These are phyloP conservation scores for Drosophila carrolli DNA, from an alignment of 1,140 invertebrate genomes.

Conservation along the genomic window DNA sequence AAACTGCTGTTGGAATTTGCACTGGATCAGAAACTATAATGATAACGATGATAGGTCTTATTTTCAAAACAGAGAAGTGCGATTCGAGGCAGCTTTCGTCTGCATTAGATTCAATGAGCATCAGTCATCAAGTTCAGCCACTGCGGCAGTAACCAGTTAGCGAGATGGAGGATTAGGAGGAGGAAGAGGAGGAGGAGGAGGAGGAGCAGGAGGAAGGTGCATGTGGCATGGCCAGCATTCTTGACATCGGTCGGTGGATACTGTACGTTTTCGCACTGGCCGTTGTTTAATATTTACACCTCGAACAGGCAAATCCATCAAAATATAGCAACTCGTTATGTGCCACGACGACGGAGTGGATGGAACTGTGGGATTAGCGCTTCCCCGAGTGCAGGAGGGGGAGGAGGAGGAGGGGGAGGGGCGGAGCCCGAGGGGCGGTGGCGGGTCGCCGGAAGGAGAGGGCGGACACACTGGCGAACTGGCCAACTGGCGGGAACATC, in stretches of 20 bases:
- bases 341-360: constrained; percentile 28
- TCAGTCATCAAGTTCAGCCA: constrained; percentile 53
- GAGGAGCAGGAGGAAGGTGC: constrained; percentile 9
- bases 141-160: constrained; percentile 31
- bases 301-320: constrained; percentile 74
- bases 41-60: constrained; percentile 1
- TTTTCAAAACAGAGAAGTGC: constrained; percentile 5
- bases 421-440: constrained; percentile 14
- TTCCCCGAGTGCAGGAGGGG: constrained; percentile 17
- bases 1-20: neutral
- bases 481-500: constrained; percentile 26
- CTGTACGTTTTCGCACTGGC: constrained; percentile 72
- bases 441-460: constrained; percentile 19
- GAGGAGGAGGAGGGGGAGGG: constrained; percentile 21
- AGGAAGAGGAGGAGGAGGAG: neutral
- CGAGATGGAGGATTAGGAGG: constrained; percentile 6
- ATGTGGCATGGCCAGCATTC: constrained; percentile 1
- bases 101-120: constrained; percentile 59
- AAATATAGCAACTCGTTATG: constrained; percentile 77
- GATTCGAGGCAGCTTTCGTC: constrained; percentile 34
- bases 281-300: constrained; percentile 80
- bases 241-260: constrained; percentile 14
- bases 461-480: constrained; percentile 55
- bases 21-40: neutral
- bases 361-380: constrained; percentile 25